phyloP scores from a whole-genome alignment of 2,888 invertebrate genomes.

The Lamellibrachia satsuma region DNA sequence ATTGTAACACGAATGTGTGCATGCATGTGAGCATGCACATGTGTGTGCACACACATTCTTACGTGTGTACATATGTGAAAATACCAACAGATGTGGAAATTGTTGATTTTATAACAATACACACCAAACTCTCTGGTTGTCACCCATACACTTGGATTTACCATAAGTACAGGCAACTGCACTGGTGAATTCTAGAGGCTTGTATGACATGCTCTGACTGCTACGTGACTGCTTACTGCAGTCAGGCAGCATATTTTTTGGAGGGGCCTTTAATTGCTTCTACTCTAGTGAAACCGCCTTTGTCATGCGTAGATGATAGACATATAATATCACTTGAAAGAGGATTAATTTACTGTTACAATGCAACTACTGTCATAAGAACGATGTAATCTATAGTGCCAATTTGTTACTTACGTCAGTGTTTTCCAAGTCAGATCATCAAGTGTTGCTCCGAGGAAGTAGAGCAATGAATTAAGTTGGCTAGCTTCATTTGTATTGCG shows the following conservation, averaged over 20 bases:
- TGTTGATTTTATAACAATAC: too few relatives aligned
- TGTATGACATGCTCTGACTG: too few relatives aligned
- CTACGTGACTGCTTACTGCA: background rate
- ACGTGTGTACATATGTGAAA: background rate
- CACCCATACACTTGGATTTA: too few relatives aligned
- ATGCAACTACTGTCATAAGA: background rate
- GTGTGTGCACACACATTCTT: background rate
- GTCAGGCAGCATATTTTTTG: background rate
- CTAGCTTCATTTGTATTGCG: background rate
- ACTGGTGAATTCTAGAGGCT: too few relatives aligned
- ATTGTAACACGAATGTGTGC: slow-evolving; percentile 19
- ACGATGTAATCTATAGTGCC: background rate
- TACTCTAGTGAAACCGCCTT: slow-evolving; percentile 2
- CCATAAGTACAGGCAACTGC: too few relatives aligned
- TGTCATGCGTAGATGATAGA: background rate
- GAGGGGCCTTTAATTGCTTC: background rate
- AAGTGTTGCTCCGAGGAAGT: background rate
- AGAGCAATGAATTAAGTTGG: background rate
- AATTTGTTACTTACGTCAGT: background rate
- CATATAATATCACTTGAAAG: background rate
- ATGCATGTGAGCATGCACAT: background rate
- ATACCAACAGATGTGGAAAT: too few relatives aligned
- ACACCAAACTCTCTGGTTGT: too few relatives aligned
- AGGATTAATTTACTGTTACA: background rate
- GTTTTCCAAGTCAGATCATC: background rate